phyloP scores from a whole-genome alignment of 2,797 vertebrate genomes.

The Phylloscopus collybita region DNA sequence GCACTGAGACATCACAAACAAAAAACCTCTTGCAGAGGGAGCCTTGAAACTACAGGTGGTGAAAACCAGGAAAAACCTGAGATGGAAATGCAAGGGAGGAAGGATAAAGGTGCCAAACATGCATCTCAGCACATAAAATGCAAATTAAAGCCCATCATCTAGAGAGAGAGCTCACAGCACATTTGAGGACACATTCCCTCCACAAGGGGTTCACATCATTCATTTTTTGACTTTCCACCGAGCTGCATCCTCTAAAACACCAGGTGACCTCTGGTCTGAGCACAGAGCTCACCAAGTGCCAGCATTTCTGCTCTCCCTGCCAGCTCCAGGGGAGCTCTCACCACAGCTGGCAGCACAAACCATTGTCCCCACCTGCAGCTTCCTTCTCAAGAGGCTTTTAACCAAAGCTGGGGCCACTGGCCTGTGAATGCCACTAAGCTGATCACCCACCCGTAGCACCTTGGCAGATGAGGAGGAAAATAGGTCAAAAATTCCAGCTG shows the following conservation, averaged over 20 bases:
- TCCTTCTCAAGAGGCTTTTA: not conserved
- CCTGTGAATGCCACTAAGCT: not conserved
- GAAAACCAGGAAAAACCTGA: not conserved
- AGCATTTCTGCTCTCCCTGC: not conserved
- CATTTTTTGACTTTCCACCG: not conserved
- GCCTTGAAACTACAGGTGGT: accelerated
- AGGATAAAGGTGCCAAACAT: accelerated
- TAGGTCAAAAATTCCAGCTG: accelerated
- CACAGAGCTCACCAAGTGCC: not conserved
- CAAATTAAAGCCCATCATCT: not conserved
- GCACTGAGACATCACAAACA: accelerated
- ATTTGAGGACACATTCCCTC: not conserved
- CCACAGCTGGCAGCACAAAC: not conserved
- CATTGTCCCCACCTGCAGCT: accelerated
- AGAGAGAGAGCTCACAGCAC: accelerated
- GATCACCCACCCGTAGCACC: not conserved
- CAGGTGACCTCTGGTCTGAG: not conserved
- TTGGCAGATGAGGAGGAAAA: not conserved
- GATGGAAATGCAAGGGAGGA: not conserved
- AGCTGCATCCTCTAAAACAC: not conserved
- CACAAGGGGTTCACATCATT: too few species aligned
- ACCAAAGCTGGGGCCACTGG: not conserved
- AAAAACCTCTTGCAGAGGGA: not conserved
- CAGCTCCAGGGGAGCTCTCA: not conserved
- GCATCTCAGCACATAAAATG: accelerated